phyloP scores from a whole-genome alignment of 2,113 vertebrate species.

The Riparia riparia region DNA sequence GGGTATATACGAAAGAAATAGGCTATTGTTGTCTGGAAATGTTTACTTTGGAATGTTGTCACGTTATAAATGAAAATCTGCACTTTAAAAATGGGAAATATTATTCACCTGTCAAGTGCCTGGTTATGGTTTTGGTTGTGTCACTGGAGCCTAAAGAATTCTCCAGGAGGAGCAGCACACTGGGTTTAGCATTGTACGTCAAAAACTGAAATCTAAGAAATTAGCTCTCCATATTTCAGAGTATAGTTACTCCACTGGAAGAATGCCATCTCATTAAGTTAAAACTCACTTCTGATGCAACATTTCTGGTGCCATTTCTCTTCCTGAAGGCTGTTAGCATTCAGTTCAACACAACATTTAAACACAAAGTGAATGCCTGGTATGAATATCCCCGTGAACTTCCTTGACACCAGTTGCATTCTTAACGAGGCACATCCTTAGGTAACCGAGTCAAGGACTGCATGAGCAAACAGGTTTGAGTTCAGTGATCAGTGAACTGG shows the following conservation, averaged over 20 bases:
- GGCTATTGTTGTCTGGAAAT: neutral
- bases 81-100: slow-evolving; percentile 22
- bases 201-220: neutral
- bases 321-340: neutral
- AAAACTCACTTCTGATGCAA: neutral
- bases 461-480: neutral
- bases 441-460: neutral
- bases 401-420: neutral
- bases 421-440: neutral
- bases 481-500: neutral
- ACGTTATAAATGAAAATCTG: neutral
- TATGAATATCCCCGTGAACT: neutral
- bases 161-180: neutral
- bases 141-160: neutral
- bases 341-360: neutral
- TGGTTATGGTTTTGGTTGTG: neutral
- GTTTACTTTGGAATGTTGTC: neutral
- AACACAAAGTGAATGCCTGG: neutral
- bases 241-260: neutral
- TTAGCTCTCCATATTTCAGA: neutral
- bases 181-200: neutral
- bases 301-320: neutral
- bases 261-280: neutral
- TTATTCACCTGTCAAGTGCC: neutral
- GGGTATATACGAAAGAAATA: neutral